Conservation (phyloP, 2,888 invertebrate species). For the Hofmannophila pseudospretella region DNA sequence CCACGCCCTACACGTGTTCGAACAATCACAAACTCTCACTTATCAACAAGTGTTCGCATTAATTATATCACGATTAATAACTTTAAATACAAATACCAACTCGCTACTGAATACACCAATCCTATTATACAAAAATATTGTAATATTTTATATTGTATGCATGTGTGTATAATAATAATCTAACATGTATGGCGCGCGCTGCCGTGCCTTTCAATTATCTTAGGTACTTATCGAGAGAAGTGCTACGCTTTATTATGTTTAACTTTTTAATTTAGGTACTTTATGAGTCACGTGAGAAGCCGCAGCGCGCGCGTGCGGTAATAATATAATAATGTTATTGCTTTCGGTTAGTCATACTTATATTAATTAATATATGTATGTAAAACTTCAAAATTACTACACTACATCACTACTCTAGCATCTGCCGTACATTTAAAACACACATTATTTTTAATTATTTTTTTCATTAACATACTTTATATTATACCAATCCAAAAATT, state of each 20-base stretch:
- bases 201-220: slow-evolving; percentile 31
- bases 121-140: slow-evolving; percentile 75
- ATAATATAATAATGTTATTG: slow-evolving; percentile 62
- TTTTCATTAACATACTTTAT: slow-evolving; percentile 62
- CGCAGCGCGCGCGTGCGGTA: slow-evolving; percentile 67
- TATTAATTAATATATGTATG: slow-evolving; percentile 47
- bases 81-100: slow-evolving; percentile 65
- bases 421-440: slow-evolving; percentile 71
- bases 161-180: slow-evolving; percentile 61
- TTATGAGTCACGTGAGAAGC: slow-evolving; percentile 19
- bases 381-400: slow-evolving; percentile 77
- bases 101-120: slow-evolving; percentile 69
- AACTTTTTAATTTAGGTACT: slow-evolving; percentile 9
- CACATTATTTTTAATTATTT: slow-evolving; percentile 54
- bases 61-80: slow-evolving; percentile 44
- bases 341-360: slow-evolving; percentile 70
- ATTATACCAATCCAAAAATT: slow-evolving; percentile 72
- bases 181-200: slow-evolving; percentile 59
- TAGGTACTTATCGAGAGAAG: slow-evolving; percentile 1
- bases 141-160: slow-evolving; percentile 62
- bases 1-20: slow-evolving; percentile 35
- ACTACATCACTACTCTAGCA: slow-evolving; percentile 72
- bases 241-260: slow-evolving; percentile 7
- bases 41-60: slow-evolving; percentile 43
- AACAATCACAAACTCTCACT: slow-evolving; percentile 52